phyloP scores from a whole-genome alignment of 2,797 vertebrate genomes.

The Sarcoramphus papa region DNA sequence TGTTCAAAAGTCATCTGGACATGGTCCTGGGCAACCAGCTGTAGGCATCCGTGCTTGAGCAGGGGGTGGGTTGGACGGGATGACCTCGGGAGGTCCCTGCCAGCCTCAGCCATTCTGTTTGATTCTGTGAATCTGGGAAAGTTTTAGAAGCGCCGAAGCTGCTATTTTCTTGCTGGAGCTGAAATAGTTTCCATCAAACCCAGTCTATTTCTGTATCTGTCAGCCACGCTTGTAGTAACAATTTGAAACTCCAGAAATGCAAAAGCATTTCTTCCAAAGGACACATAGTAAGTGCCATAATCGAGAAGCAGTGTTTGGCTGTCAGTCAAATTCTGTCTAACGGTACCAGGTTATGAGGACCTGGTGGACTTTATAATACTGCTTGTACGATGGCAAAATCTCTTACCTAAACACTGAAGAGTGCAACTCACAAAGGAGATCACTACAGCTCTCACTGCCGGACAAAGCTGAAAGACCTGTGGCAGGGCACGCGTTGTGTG shows the following conservation, averaged over 20 bases:
- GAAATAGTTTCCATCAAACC: background rate
- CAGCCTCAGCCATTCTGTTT: background rate
- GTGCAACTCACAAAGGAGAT: no score
- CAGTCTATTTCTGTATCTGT: background rate
- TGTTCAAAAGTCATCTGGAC: background rate
- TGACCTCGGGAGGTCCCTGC: background rate
- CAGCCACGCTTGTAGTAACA: background rate
- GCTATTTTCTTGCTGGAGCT: background rate
- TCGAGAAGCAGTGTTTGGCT: background rate
- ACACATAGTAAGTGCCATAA: background rate
- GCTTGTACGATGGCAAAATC: background rate
- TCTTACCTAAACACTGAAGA: rapidly evolving
- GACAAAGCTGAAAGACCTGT: background rate
- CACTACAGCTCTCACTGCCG: rapidly evolving
- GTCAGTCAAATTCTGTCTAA: background rate
- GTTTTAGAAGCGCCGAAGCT: background rate
- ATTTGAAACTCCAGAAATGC: background rate
- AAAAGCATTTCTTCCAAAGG: background rate
- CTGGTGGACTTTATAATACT: background rate
- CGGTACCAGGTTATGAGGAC: background rate
- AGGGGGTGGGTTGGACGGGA: rapidly evolving
- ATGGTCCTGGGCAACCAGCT: background rate
- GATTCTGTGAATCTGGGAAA: background rate
- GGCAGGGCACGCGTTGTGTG: rapidly evolving
- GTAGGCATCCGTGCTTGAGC: background rate